Evolutionary conservation across 1,140 invertebrate species (phyloP).

Genomic region (Drosophila busckii): DNA sequence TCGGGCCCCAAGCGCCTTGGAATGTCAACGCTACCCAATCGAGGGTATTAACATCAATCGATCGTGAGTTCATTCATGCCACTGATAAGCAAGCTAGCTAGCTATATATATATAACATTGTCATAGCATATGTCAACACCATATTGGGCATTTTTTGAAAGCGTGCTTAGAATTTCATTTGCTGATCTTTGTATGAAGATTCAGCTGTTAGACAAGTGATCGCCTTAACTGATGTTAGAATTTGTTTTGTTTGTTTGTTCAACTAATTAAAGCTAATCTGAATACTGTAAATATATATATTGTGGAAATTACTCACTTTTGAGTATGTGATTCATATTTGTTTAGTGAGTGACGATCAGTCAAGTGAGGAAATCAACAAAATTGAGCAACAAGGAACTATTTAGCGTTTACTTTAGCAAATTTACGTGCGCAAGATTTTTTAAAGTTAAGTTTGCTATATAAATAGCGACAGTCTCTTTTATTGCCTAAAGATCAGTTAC

Average conservation of each 20-base stretch:
- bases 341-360: slow-evolving; percentile 22
- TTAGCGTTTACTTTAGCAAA: slow-evolving; percentile 11
- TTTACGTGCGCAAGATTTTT: too few relatives aligned
- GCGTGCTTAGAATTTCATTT: slow-evolving; percentile 21
- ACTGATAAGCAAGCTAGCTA: slow-evolving; percentile 51
- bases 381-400: slow-evolving; percentile 27
- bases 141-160: slow-evolving; percentile 25
- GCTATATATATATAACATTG: slow-evolving; percentile 7
- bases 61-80: slow-evolving; percentile 66
- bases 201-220: slow-evolving; percentile 1
- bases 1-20: slow-evolving; percentile 29
- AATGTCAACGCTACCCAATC: slow-evolving; percentile 59
- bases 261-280: slow-evolving; percentile 21
- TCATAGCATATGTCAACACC: slow-evolving; percentile 16
- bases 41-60: slow-evolving; percentile 71
- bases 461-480: too few relatives aligned
- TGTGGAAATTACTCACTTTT: too few relatives aligned
- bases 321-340: neutral
- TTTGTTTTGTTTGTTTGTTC: neutral
- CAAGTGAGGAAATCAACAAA: slow-evolving; percentile 20
- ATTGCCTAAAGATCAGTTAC: too few relatives aligned
- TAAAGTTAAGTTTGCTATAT: too few relatives aligned
- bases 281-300: slow-evolving; percentile 10
- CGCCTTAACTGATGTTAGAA: neutral
- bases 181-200: neutral